phyloP scores from a whole-genome alignment of 2,113 vertebrate genomes.

The Daphoenositta chrysoptera region DNA sequence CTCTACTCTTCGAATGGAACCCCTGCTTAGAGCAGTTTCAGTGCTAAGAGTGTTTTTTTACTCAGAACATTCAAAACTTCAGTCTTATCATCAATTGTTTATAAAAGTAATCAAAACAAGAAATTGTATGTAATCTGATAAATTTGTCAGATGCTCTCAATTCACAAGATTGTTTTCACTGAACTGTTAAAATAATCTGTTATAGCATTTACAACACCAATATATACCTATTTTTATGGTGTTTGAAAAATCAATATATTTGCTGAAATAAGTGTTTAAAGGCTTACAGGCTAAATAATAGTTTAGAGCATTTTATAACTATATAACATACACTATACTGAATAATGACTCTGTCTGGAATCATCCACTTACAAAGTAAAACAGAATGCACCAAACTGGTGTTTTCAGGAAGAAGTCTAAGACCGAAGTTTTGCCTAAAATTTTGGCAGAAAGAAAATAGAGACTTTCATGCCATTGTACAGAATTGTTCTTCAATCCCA shows the following conservation, averaged over 20 bases:
- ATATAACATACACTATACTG: background rate
- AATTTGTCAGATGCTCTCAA: background rate
- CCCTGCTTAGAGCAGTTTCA: background rate
- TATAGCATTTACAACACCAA: background rate
- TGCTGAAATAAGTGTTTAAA: background rate
- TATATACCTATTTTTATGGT: background rate
- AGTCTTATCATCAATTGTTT: background rate
- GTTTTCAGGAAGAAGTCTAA: background rate
- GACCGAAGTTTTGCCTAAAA: background rate
- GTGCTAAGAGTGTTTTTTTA: background rate
- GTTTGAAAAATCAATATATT: background rate
- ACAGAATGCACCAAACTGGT: background rate
- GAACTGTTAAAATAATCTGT: background rate
- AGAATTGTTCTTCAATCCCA: background rate
- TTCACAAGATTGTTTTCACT: background rate
- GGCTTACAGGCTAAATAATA: background rate
- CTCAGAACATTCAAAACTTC: background rate
- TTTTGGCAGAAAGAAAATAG: background rate
- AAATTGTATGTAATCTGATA: background rate
- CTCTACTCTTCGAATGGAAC: background rate
- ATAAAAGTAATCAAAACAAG: background rate
- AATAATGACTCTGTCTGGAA: background rate
- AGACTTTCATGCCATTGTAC: background rate
- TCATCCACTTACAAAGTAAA: background rate
- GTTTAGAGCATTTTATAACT: background rate